phyloP scores from a whole-genome alignment of 2,888 invertebrate genomes.

The Macrophya annulata region DNA sequence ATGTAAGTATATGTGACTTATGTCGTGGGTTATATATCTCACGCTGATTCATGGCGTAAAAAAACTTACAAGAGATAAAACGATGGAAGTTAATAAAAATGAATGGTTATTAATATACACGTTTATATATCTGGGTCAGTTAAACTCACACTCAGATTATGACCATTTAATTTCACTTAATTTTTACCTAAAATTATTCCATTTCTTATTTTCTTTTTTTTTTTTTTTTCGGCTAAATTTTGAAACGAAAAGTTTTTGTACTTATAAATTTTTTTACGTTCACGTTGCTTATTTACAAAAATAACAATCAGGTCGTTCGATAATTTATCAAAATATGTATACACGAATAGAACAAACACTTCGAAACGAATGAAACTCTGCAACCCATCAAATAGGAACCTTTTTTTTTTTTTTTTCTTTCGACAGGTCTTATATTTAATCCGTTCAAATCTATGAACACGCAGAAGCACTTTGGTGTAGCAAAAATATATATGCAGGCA shows the following conservation, averaged over 20 bases:
- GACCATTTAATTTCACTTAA: constrained; percentile 5
- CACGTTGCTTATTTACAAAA: background rate
- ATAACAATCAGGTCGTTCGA: background rate
- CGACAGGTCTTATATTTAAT: background rate
- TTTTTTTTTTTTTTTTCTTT: background rate
- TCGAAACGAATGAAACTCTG: background rate
- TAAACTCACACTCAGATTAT: constrained; percentile 9
- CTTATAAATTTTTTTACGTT: background rate
- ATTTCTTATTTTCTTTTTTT: too few relatives aligned
- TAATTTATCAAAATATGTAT: background rate
- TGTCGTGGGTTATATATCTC: background rate
- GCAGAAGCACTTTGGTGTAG: constrained; percentile 35
- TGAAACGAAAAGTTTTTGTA: too few relatives aligned
- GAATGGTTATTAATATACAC: background rate
- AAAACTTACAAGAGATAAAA: background rate
- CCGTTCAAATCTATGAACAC: background rate
- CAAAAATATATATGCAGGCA: background rate
- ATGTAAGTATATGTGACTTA: background rate
- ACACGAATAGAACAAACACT: background rate
- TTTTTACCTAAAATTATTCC: background rate
- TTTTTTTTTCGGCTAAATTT: too few relatives aligned
- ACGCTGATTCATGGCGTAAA: background rate
- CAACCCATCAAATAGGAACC: background rate
- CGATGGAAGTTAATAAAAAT: constrained; percentile 35
- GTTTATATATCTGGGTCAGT: constrained; percentile 18